Evolutionary conservation across 92 coral and sea anemone genomes (phyloP).

Genomic region (Metridium senile): DNA sequence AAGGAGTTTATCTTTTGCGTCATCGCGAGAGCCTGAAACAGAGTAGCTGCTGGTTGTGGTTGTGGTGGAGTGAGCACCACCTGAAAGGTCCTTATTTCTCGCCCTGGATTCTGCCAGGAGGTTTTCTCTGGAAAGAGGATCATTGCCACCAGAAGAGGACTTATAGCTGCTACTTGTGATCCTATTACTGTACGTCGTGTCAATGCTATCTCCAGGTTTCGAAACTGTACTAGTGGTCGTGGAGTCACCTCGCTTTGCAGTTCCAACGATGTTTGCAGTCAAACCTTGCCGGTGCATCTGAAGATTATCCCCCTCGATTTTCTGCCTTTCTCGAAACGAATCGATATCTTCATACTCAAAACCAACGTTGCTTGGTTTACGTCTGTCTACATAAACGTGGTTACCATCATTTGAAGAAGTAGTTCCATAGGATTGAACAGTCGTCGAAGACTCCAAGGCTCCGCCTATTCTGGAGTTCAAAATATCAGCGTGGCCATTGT

Average conservation of each 20-base stretch:
- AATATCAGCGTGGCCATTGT: neutral
- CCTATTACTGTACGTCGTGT: neutral
- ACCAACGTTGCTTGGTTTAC: slow-evolving; percentile 6
- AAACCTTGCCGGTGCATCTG: slow-evolving; percentile 12
- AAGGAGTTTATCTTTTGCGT: neutral
- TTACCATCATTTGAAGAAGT: neutral
- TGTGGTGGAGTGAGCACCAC: neutral
- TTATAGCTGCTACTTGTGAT: neutral
- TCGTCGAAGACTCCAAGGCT: neutral
- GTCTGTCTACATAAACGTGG: neutral
- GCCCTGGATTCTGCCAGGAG: slow-evolving; percentile 2
- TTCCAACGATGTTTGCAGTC: slow-evolving; percentile 19
- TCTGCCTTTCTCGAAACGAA: slow-evolving; percentile 18
- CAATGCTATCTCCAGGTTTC: slow-evolving; percentile 1
- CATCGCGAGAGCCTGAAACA: neutral
- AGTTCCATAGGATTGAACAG: neutral
- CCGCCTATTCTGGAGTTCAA: slow-evolving; percentile 7
- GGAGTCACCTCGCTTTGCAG: neutral
- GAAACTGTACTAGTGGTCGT: neutral
- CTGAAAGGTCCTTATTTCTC: neutral
- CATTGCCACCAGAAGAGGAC: neutral
- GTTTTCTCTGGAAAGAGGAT: slow-evolving; percentile 10
- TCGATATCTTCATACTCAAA: slow-evolving; percentile 30
- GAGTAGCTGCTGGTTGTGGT: neutral
- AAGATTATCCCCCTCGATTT: slow-evolving; percentile 23